phyloP scores from a whole-genome alignment of 1,140 invertebrate genomes.

The Plutomurus gul region DNA sequence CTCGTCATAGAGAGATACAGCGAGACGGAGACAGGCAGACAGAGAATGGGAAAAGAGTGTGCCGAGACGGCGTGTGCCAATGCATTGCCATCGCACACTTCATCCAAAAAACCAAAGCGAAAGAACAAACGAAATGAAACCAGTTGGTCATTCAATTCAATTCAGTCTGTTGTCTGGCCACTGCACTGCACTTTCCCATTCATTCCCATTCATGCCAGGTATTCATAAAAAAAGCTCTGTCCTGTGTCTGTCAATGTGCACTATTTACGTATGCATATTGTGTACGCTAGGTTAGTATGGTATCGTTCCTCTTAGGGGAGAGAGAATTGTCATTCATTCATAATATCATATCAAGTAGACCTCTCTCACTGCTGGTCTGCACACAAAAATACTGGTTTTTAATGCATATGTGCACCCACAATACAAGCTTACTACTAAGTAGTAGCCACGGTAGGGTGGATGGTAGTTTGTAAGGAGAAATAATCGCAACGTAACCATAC shows the following conservation, averaged over 20 bases:
- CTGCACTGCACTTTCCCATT: background rate
- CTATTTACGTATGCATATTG: no score
- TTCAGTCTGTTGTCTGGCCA: background rate
- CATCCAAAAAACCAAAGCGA: background rate
- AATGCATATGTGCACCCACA: no score
- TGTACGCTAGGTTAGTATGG: no score
- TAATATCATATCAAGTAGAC: background rate
- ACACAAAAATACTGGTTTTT: background rate
- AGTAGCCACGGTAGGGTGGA: no score
- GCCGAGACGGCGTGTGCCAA: background rate
- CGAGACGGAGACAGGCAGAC: background rate
- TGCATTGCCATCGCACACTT: background rate
- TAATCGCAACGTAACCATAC: no score
- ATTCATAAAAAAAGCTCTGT: background rate
- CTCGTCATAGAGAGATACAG: background rate
- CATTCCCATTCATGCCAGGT: background rate
- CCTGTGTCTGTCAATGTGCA: no score
- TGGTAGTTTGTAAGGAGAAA: no score
- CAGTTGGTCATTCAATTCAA: background rate
- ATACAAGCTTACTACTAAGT: no score
- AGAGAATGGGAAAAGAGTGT: background rate
- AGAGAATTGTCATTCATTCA: background rate
- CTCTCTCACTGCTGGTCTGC: background rate
- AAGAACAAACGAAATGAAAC: slow-evolving; percentile 1
- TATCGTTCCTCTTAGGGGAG: no score